Conservation (phyloP, 2,797 vertebrate species). For the Darevskia nairensis region DNA sequence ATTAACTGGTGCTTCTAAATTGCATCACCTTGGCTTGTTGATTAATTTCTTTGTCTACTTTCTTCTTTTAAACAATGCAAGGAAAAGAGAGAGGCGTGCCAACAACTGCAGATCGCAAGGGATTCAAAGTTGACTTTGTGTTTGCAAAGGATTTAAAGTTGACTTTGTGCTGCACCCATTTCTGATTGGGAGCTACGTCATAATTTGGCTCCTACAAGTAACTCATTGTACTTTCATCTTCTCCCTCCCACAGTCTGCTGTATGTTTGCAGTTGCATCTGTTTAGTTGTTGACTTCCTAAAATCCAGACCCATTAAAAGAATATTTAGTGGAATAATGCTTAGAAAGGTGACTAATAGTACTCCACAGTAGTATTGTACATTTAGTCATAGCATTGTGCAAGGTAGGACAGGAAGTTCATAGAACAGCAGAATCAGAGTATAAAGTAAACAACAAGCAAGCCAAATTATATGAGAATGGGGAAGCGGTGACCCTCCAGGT, state of each 20-base stretch:
- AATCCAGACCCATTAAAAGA: slow-evolving; percentile 21
- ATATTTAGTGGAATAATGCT: slow-evolving; percentile 13
- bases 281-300: slow-evolving; percentile 48
- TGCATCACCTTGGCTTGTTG: background rate
- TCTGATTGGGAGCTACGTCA: slow-evolving; percentile 52
- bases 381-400: slow-evolving; percentile 17
- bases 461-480: background rate
- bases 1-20: background rate
- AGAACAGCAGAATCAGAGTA: background rate
- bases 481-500: too few relatives aligned
- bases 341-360: slow-evolving; percentile 39
- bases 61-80: background rate
- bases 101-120: background rate
- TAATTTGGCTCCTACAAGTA: slow-evolving; percentile 50
- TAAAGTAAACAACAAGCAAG: slow-evolving; percentile 36
- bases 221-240: slow-evolving; percentile 61
- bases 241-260: slow-evolving; percentile 44
- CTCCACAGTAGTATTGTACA: background rate
- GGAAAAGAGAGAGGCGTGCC: background rate
- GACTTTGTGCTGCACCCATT: slow-evolving; percentile 40
- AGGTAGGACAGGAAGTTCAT: background rate
- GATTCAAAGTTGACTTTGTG: background rate
- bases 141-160: background rate
- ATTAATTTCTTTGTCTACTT: background rate
- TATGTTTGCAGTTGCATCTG: slow-evolving; percentile 35